Evolutionary conservation across 2,888 invertebrate genomes (phyloP).

Genomic region (Chaetoderma sp.): DNA sequence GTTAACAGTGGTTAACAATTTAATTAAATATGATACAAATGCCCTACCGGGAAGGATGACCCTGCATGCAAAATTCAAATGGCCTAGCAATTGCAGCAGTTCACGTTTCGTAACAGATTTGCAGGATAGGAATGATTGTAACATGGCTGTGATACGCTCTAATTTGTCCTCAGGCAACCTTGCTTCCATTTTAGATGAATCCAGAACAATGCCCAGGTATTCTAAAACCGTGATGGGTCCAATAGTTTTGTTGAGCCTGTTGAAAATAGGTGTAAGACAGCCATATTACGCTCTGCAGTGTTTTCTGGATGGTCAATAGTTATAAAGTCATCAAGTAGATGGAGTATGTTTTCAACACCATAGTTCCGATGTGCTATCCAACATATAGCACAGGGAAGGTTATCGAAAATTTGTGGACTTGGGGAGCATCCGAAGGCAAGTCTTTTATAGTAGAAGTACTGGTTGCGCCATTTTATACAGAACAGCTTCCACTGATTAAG

Average conservation of each 20-base stretch:
- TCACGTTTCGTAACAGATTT: slow-evolving; percentile 31
- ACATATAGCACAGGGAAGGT: slow-evolving; percentile 7
- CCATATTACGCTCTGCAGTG: slow-evolving; percentile 11
- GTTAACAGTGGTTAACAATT: slow-evolving; percentile 16
- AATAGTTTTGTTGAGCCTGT: slow-evolving; percentile 21
- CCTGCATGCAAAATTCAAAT: slow-evolving; percentile 24
- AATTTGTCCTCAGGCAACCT: slow-evolving; percentile 25
- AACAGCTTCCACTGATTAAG: neutral
- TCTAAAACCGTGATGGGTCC: slow-evolving; percentile 29
- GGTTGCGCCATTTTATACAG: slow-evolving; percentile 15
- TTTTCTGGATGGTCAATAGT: slow-evolving; percentile 14
- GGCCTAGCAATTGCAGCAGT: slow-evolving; percentile 21
- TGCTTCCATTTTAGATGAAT: slow-evolving; percentile 26
- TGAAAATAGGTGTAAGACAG: slow-evolving; percentile 7
- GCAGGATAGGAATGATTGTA: neutral
- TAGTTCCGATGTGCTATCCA: slow-evolving; percentile 19
- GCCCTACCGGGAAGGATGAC: slow-evolving; percentile 29
- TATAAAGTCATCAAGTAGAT: slow-evolving; percentile 24
- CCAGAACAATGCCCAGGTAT: slow-evolving; percentile 30
- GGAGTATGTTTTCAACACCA: slow-evolving; percentile 8
- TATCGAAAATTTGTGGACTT: slow-evolving; percentile 19
- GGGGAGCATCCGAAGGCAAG: slow-evolving; percentile 18
- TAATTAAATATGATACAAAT: slow-evolving; percentile 31
- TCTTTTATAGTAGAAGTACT: slow-evolving; percentile 13
- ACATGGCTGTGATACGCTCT: slow-evolving; percentile 9